Evolutionary conservation across 2,888 invertebrate species (phyloP), one percentile per base, ranked within the genome.

Genomic region (Cryptocephalus primarius): DNA sequence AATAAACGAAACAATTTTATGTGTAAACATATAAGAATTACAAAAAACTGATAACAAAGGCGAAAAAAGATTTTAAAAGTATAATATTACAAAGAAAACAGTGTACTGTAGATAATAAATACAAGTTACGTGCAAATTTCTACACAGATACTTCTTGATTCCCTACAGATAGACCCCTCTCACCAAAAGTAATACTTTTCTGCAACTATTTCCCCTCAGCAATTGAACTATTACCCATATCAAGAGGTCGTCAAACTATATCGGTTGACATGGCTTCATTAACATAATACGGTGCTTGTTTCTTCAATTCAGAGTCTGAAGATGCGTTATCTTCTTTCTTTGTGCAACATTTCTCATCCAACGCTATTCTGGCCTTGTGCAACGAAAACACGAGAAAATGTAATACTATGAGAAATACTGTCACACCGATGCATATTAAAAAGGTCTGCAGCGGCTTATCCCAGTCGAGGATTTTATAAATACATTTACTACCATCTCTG

Each of bases 401-500:
- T 22, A 84, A 64, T 33, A 82, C 48, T 12, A 80, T 63, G 36
- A 84, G 70, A 56, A 80, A 75, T 1, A 77, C 53, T 0, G 80
- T 71, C 13, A 81, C 79, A 8, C 77, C 75, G 0, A 77, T 61
- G 41, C 79, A 76, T 40, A 82, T 74, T 4, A 78, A 62, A 9
- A 75, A 58, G 1, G 85, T 77, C 45, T 66, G 60, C 6, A 75
- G 74, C 0, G 87, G 84, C 39, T 75, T 74, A 13, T 76, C 68
- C 88, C 89, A 90, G 70, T 89, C 80, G 56, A 90, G 67, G 59
- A 85, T 78, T 39, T 82, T 80, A 68, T 90, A 90, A 53, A 90
- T 83, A 61, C 75, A 81, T 40, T 70, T 70, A 39, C 75, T 67
- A 13, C 83, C 82, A 55, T 74, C 72, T 53, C 84, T 83, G 67